Conservation (phyloP, 2,113 vertebrate species). For the Myrmecobius fasciatus region DNA sequence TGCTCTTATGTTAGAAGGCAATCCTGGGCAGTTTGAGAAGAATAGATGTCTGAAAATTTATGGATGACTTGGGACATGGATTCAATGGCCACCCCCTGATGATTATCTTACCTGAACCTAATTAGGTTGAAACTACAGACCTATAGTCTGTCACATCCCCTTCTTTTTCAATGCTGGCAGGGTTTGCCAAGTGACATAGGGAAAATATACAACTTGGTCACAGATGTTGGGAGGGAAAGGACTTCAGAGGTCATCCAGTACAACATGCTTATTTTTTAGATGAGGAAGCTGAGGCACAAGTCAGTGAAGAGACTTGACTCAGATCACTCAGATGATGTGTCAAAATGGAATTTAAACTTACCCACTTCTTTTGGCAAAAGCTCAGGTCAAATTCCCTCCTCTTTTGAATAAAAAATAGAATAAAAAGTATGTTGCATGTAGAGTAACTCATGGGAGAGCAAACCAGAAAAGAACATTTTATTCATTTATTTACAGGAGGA, state of each 20-base stretch:
- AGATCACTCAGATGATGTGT: background rate
- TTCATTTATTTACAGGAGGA: conserved; percentile 30
- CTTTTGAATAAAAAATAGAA: conserved; percentile 24
- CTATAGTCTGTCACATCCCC: background rate
- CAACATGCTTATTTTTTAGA: conserved; percentile 74
- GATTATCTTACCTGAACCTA: background rate
- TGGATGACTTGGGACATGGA: background rate
- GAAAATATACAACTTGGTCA: background rate
- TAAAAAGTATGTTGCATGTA: conserved; percentile 48
- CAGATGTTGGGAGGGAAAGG: background rate
- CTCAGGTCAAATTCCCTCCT: conserved; percentile 37
- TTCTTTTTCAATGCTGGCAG: background rate
- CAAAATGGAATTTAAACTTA: background rate
- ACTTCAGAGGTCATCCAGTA: conserved; percentile 65
- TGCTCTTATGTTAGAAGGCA: background rate
- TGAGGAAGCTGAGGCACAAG: conserved; percentile 50
- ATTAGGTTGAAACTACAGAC: background rate
- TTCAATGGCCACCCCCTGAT: background rate
- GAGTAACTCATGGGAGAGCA: conserved; percentile 20
- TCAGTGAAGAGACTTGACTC: background rate
- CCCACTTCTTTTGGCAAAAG: conserved; percentile 57
- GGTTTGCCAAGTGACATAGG: background rate
- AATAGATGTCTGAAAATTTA: background rate
- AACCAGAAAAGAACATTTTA: conserved; percentile 15
- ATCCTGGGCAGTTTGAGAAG: background rate